phyloP scores from a whole-genome alignment of 2,113 vertebrate genomes.

The Cyanoderma ruficeps region DNA sequence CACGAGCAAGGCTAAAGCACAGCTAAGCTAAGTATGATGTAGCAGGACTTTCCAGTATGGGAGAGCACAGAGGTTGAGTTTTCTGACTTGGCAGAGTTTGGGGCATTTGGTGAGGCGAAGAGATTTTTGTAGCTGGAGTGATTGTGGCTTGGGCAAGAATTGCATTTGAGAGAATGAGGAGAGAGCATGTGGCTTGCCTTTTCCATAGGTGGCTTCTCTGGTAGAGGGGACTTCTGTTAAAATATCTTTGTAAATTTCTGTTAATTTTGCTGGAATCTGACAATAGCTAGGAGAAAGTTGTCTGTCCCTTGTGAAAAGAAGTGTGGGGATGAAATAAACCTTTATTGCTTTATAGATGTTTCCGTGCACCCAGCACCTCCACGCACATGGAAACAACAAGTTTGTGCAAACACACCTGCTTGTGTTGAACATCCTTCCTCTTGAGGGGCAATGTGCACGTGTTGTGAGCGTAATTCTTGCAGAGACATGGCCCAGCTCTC shows the following conservation, averaged over 20 bases:
- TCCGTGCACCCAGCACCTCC: neutral
- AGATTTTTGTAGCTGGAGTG: neutral
- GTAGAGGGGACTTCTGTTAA: neutral
- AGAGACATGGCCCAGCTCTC: neutral
- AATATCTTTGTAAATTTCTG: neutral
- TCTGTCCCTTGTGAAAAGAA: neutral
- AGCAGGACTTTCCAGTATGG: neutral
- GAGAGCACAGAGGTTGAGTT: neutral
- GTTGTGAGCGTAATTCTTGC: neutral
- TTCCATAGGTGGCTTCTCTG: neutral
- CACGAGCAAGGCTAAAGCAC: fast-evolving
- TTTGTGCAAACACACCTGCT: neutral
- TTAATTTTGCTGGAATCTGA: neutral
- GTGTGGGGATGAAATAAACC: neutral
- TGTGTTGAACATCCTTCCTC: neutral
- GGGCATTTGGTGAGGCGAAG: neutral
- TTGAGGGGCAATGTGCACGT: neutral
- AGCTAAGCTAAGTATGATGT: neutral
- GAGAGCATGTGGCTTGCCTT: neutral
- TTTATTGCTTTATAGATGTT: neutral
- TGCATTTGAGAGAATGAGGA: neutral
- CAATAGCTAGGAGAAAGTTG: neutral
- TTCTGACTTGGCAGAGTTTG: neutral
- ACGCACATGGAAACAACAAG: neutral
- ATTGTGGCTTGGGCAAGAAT: neutral